A percentile compares a stretch with the other conserved stretches of the same genome.
These are phyloP conservation scores for Bujurquina vittata DNA, from an alignment of 2,113 vertebrate genomes.

Conservation along the genomic window DNA sequence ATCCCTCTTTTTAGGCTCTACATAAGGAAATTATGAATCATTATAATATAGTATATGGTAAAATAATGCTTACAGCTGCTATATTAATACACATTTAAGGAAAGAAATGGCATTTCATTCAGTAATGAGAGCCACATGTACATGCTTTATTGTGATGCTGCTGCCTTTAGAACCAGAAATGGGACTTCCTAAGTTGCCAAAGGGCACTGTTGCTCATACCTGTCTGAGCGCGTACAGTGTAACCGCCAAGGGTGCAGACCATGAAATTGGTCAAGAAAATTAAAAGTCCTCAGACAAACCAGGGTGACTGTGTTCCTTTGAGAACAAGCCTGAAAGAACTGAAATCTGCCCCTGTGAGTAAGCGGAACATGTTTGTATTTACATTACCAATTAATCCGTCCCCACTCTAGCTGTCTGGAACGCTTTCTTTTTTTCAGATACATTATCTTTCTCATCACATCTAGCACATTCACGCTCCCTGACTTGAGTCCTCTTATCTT, in stretches of 20 bases:
- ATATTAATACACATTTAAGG: neutral
- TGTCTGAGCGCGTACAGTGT: neutral
- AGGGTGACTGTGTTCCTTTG: neutral
- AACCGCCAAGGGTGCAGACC: neutral
- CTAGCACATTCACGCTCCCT: slow-evolving; percentile 43
- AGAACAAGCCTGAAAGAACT: neutral
- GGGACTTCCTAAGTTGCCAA: neutral
- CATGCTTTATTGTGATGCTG: neutral
- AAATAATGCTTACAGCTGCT: neutral
- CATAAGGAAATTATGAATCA: neutral
- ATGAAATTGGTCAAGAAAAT: neutral
- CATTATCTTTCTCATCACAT: slow-evolving; percentile 59
- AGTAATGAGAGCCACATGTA: neutral
- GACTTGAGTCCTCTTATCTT: slow-evolving; percentile 68
- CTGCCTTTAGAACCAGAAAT: neutral
- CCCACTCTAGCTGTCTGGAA: neutral
- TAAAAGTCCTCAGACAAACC: neutral
- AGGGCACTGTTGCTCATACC: neutral
- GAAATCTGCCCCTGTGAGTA: neutral
- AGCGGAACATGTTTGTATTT: slow-evolving; percentile 47
- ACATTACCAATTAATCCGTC: slow-evolving; percentile 47
- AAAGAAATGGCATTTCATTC: neutral
- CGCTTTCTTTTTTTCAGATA: neutral
- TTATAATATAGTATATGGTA: neutral
- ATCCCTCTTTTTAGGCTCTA: neutral